Conservation (phyloP, 1,140 invertebrate genomes). For the Capitella teleta region DNA sequence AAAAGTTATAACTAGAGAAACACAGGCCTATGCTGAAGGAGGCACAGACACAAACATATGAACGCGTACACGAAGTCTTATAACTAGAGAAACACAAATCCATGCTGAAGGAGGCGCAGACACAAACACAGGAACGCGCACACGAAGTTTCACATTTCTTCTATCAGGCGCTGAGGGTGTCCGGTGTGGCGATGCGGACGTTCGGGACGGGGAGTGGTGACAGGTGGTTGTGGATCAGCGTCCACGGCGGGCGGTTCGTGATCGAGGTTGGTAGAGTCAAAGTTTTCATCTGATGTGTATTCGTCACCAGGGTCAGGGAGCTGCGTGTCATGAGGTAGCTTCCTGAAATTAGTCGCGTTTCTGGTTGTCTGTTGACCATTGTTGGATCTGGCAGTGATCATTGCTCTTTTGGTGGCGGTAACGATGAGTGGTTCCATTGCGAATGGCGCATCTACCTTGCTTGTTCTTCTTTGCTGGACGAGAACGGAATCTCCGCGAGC, state of each 20-base stretch:
- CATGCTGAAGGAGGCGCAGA: too few relatives aligned
- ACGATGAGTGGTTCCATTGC: background rate
- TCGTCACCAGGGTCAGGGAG: too few relatives aligned
- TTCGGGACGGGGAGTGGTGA: background rate
- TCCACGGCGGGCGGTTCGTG: too few relatives aligned
- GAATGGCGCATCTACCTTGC: too few relatives aligned
- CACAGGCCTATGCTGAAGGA: background rate
- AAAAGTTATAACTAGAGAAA: background rate
- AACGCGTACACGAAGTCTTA: background rate
- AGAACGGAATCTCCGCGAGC: background rate
- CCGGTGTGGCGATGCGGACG: background rate
- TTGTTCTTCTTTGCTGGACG: too few relatives aligned
- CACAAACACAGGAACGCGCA: background rate
- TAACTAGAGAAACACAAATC: background rate
- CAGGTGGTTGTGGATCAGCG: too few relatives aligned
- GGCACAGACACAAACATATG: too few relatives aligned
- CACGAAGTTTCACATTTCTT: background rate
- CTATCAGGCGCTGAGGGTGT: background rate
- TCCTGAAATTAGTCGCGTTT: too few relatives aligned
- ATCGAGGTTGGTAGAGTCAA: too few relatives aligned
- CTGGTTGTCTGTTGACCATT: too few relatives aligned
- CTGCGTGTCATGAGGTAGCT: too few relatives aligned
- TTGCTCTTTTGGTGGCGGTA: background rate
- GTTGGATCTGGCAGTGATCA: background rate
- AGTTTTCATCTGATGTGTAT: too few relatives aligned